phyloP scores from a whole-genome alignment of 2,888 invertebrate species.

The Leucoptera coffeella region DNA sequence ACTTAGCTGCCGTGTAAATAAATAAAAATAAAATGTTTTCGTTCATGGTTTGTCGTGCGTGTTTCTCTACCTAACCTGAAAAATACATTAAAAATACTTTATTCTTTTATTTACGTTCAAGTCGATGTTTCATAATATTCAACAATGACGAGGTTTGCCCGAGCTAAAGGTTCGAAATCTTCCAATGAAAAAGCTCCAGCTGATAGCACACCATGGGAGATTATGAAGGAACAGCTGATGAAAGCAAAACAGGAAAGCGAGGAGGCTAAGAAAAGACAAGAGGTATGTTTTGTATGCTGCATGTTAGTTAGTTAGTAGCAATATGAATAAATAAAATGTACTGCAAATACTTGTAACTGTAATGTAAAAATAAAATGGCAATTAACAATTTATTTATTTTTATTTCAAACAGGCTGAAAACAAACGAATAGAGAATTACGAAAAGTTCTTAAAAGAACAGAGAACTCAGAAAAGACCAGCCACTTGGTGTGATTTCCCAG shows the following conservation, averaged over 20 bases:
- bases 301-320: background rate
- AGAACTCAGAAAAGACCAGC: constrained; percentile 34
- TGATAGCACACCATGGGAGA: constrained; percentile 67
- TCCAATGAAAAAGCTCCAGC: constrained; percentile 65
- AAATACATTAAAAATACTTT: too few relatives aligned
- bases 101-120: too few relatives aligned
- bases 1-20: too few relatives aligned
- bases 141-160: constrained; percentile 67
- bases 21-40: too few relatives aligned
- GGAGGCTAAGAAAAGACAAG: constrained; percentile 25
- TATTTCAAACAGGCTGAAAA: constrained; percentile 33
- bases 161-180: constrained; percentile 68
- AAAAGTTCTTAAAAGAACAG: constrained; percentile 43
- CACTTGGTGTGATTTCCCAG: constrained; percentile 54
- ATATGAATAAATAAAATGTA: too few relatives aligned
- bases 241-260: constrained; percentile 40
- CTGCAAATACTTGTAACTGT: background rate
- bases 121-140: too few relatives aligned
- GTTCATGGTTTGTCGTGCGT: too few relatives aligned
- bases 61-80: too few relatives aligned
- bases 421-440: constrained; percentile 41
- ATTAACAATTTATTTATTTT: constrained; percentile 9
- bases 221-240: constrained; percentile 60
- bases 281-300: constrained; percentile 12
- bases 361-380: background rate